A percentile compares a stretch with the other conserved stretches of the same genome.
phyloP scores from a whole-genome alignment of 2,113 vertebrate species.

The Bos javanicus region DNA sequence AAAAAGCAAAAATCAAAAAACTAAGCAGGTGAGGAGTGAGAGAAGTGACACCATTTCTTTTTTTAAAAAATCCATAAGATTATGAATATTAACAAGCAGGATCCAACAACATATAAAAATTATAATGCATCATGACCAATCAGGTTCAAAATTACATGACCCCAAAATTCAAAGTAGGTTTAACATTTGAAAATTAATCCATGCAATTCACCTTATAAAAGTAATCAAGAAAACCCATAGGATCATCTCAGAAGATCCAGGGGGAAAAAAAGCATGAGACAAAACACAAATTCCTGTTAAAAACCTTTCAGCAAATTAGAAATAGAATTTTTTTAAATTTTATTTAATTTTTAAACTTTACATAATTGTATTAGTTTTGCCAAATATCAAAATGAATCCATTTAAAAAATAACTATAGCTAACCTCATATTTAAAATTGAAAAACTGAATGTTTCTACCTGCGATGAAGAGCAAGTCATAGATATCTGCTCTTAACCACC shows the following conservation, averaged over 20 bases:
- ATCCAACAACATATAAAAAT: background rate
- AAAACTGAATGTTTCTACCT: background rate
- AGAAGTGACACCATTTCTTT: background rate
- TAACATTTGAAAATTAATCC: background rate
- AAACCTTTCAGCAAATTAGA: background rate
- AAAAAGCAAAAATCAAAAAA: fast-evolving
- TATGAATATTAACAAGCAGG: background rate
- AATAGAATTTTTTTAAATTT: background rate
- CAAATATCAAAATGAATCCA: no score
- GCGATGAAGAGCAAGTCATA: background rate
- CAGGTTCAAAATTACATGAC: background rate
- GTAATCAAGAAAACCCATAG: background rate
- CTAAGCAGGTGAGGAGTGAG: background rate
- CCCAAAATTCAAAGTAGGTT: background rate
- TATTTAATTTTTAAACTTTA: no score
- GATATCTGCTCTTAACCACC: background rate
- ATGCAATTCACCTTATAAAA: background rate
- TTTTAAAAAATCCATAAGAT: background rate
- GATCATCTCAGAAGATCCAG: background rate
- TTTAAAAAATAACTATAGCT: background rate
- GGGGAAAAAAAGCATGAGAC: background rate
- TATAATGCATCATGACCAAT: background rate
- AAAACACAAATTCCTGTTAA: background rate
- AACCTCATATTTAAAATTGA: background rate
- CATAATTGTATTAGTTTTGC: no score